Evolutionary conservation across 2,797 vertebrate genomes (phyloP).

Genomic region (Chrysocyon brachyurus): DNA sequence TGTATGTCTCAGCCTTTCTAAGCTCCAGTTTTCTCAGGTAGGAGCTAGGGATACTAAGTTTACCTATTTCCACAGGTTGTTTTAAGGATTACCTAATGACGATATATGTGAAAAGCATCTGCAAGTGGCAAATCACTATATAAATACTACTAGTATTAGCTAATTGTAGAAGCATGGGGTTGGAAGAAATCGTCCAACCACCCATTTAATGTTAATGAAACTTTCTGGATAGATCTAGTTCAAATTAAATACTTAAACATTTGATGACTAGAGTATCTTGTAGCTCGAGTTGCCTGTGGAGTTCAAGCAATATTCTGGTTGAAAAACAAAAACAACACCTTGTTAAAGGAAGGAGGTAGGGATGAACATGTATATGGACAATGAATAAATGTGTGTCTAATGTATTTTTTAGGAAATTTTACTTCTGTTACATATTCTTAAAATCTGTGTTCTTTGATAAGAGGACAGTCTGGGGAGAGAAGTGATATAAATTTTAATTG

Average conservation of each 20-base stretch:
- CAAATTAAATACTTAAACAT: slow-evolving; percentile 54
- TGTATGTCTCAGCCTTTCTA: not conserved
- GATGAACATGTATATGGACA: slow-evolving; percentile 28
- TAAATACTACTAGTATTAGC: not conserved
- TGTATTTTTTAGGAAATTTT: slow-evolving; percentile 52
- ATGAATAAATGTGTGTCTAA: slow-evolving; percentile 44
- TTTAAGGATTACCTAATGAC: slow-evolving; percentile 30
- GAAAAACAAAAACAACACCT: not conserved
- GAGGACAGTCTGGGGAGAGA: not conserved
- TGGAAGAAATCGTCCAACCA: not conserved
- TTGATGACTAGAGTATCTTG: slow-evolving; percentile 34
- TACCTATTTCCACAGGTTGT: not conserved
- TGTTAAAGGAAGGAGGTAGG: not conserved
- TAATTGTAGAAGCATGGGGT: not conserved
- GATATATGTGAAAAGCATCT: slow-evolving; percentile 50
- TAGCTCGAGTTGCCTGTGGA: slow-evolving; percentile 47
- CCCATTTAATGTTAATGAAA: slow-evolving; percentile 54
- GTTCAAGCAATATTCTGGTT: slow-evolving; percentile 57
- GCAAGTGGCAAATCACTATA: not conserved
- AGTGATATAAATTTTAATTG: not conserved
- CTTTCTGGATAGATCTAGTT: slow-evolving; percentile 6
- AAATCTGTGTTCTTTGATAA: slow-evolving; percentile 17
- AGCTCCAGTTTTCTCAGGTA: slow-evolving; percentile 54
- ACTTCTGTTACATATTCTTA: slow-evolving; percentile 37
- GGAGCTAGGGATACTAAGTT: slow-evolving; percentile 44